phyloP scores from a whole-genome alignment of 1,140 invertebrate genomes.

The Papilio polytes region DNA sequence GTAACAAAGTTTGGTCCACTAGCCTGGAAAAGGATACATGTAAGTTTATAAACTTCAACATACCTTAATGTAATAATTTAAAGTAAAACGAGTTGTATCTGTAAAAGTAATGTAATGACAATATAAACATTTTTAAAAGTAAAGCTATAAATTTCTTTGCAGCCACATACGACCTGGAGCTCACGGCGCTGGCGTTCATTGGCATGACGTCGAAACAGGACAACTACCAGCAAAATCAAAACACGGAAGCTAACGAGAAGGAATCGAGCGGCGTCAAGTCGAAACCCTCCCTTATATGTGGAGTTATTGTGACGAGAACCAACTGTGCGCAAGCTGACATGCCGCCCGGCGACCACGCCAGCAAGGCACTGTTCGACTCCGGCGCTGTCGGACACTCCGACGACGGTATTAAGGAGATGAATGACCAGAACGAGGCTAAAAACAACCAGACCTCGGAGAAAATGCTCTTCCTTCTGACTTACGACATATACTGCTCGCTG shows the following conservation, averaged over 20 bases:
- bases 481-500: conserved; percentile 78
- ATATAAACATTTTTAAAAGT: background rate
- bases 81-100: background rate
- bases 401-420: conserved; percentile 80
- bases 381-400: conserved; percentile 62
- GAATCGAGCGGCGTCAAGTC: conserved; percentile 63
- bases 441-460: conserved; percentile 71
- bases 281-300: conserved; percentile 74
- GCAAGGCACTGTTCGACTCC: conserved; percentile 75
- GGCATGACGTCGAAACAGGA: conserved; percentile 73
- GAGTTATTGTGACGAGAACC: conserved; percentile 67
- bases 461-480: conserved; percentile 79
- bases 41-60: conserved; percentile 46
- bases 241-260: conserved; percentile 64
- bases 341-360: conserved; percentile 70
- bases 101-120: too few species aligned
- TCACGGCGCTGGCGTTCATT: conserved; percentile 76
- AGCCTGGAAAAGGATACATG: conserved; percentile 78
- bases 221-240: conserved; percentile 64
- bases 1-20: conserved; percentile 79
- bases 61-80: background rate
- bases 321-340: conserved; percentile 59
- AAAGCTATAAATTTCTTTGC: conserved; percentile 43
- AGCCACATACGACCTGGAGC: conserved; percentile 73
- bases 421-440: conserved; percentile 81